Base-by-base conservation (phyloP, 2,888 invertebrate species). In the Mimumesa dahlbomi region DNA sequence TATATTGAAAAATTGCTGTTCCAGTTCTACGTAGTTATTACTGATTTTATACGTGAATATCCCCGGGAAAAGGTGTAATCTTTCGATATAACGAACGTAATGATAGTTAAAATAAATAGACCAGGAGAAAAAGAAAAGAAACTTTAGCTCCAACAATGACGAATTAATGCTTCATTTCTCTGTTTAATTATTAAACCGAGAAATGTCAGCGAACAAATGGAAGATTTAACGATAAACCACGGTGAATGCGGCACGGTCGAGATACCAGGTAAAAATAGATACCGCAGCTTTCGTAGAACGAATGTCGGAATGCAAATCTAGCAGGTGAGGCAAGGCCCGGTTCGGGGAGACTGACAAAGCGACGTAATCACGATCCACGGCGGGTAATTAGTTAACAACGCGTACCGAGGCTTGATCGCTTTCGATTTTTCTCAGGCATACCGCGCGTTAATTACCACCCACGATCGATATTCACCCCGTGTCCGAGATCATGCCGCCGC, bases 331-430 rank as follows among this genome's bases (percentile, higher is more conserved):
- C 54, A 74, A 74, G 75, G 69, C 59, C 68, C 58, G 48, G 61
- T 53, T 59, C 72, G 52, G 64, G 73, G 72, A 78, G 79, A 81
- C 83, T 86, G 87, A 88, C 87, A 86, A 87, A 88, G 85, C 85
- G 84, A 82, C 77, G 87, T 86, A 88, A 88, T 88, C 87, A 85
- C 85, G 87, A 85, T 84, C 68, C 85, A 74, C 80, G 84, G 82
- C 82, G 82, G 83, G 87, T 86, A 88, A 88, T 88, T 88, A 88
- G 88, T 88, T 83, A 86, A 79, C 70, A 65, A 76, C 79, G 80
- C 83, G 82, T 74, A 75, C 78, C 74, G 77, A 75, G 68, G 70
- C 82, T 83, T 84, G 84, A 87, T 86, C 84, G 83, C 83, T 79
- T 80, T 82, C 85, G 82, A 87, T 87, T 87, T 87, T 87, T 87